Evolutionary conservation across 2,797 vertebrate species (phyloP).

Genomic region (Pristis pectinata): DNA sequence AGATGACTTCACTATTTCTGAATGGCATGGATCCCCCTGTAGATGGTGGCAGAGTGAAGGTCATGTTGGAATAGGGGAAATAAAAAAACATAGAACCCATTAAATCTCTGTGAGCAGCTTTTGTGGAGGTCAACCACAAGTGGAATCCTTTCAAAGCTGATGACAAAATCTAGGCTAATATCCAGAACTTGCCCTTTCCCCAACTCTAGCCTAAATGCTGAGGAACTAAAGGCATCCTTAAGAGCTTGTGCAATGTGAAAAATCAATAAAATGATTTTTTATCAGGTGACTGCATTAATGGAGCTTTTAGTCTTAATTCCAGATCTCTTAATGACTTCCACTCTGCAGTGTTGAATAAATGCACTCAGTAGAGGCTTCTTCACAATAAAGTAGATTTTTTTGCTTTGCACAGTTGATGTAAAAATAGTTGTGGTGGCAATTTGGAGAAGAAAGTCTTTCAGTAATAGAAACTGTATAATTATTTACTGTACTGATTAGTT

Average conservation of each 20-base stretch:
- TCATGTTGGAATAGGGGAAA: too few relatives aligned
- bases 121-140: too few relatives aligned
- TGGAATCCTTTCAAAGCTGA: too few relatives aligned
- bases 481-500: not conserved
- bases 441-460: conserved; percentile 10
- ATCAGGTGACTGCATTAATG: not conserved
- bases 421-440: conserved; percentile 11
- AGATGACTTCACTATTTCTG: too few relatives aligned
- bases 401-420: conserved; percentile 22
- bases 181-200: too few relatives aligned
- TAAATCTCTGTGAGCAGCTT: too few relatives aligned
- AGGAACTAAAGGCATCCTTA: not conserved
- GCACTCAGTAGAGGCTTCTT: not conserved
- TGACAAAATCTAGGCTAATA: too few relatives aligned
- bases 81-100: too few relatives aligned
- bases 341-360: not conserved
- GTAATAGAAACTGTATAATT: not conserved
- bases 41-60: too few relatives aligned
- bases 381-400: not conserved
- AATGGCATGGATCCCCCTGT: too few relatives aligned
- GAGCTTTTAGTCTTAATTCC: not conserved
- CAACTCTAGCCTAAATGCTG: too few relatives aligned
- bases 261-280: conserved; percentile 31
- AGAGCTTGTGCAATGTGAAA: not conserved
- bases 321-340: not conserved